Evolutionary conservation across 2,797 vertebrate species (phyloP), one percentile per base, ranked within the genome.

Genomic region (Zenarchopterus dispar): DNA sequence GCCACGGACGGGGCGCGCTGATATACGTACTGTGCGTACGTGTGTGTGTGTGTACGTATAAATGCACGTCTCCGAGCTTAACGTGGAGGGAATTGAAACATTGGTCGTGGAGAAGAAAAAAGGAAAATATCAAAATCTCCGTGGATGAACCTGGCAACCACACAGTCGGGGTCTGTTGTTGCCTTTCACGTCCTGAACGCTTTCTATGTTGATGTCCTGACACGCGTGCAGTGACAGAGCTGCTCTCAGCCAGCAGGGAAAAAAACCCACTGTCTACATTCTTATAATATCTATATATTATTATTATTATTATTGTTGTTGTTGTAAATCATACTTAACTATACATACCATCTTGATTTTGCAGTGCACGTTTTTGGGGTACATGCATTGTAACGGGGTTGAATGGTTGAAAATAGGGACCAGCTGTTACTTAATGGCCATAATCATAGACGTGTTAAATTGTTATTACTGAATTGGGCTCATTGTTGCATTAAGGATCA

Each of bases 401-500:
- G 13, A 46, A 21, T 21, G 5, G 6, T 13, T 58, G 7, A 19
- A 36, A 42, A 42, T 17, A 8, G 23, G 6, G 10, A 21, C 26
- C 5, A n/a, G 52, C 31, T 45, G 50, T 43, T 17, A 6, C 47
- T 31, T 33, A 23, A 0, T 23, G 23, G 22, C 53, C 46, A n/a
- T 42, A 18, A 1, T 49, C 19, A 67, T 41, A 2, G 33, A 21
- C 22, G 62, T 57, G 31, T 53, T 31, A 31, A 75, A 23, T 53
- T 17, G 28, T 77, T 52, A 56, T 79, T 56, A 67, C 64, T 22
- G 43, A 5, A 24, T 39, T 18, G 52, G 62, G 67, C 50, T 72
- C 53, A 8, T 42, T 51, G 64, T 69, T 73, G 73, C 65, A 54
- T 72, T 66, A 52, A 62, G 43, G 63, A 78, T 72, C 63, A 65